Base-by-base conservation (phyloP, 2,888 invertebrate genomes). In the Melipona beecheii region DNA sequence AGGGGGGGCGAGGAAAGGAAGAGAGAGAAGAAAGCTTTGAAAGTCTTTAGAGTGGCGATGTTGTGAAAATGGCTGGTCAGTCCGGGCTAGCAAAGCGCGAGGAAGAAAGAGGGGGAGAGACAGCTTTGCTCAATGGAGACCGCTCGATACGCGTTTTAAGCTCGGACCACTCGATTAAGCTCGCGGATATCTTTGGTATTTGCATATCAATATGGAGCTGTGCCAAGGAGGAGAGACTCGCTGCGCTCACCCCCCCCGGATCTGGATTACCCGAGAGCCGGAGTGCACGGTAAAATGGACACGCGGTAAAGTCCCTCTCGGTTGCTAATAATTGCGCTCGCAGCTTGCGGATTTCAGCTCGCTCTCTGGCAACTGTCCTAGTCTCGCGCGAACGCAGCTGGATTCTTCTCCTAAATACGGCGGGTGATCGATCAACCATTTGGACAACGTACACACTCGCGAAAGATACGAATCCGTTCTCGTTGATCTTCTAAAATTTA, bases 131-230 rank as follows among this genome's bases (percentile, higher is more conserved):
- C 66, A 66, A 74, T 62, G 71, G 70, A 71, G 56, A 5, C 21
- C 56, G 71, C 68, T 79, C 79, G 85, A 86, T 78, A 85, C 77
- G 80, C 89, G 78, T 87, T 89, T 87, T 87, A 88, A 91, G 86
- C 86, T n/a, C 82, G 81, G 86, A 86, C 90, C 89, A 91, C 91
- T 92, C 92, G 90, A 93, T 93, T 92, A 93, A 87, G 90, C 87
- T 85, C 80, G 83, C 75, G 82, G 85, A 85, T 86, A 86, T 88
- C 88, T 84, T 85, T 85, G 83, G 86, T 89, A 90, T 93, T 92
- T 92, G 91, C 91, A 92, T 92, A 91, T 91, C 89, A 86, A 90
- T 90, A 90, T 91, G 90, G 91, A 88, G 75, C 73, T 71, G 78
- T 85, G 90, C 89, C 91, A 89, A 77, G 82, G 56, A 81, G 81